Percentiles rank a stretch among this genome's conserved stretches.
These are phyloP conservation scores for Numenius phaeopus DNA, from an alignment of 2,797 vertebrate species.

Conservation along the genomic window DNA sequence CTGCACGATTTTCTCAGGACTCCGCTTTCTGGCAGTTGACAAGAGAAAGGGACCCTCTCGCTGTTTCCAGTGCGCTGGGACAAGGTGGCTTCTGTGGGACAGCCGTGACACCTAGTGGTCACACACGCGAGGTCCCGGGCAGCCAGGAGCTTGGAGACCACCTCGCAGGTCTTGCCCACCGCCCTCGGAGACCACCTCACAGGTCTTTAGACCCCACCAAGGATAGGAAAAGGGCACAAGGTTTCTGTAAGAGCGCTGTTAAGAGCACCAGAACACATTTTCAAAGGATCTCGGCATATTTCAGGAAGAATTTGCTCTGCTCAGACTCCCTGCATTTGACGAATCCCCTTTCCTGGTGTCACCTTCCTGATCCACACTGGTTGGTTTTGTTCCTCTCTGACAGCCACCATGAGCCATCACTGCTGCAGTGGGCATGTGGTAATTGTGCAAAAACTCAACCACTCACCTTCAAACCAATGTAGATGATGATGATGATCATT, in stretches of 20 bases:
- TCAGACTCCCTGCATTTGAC: neutral
- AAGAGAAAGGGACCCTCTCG: accelerated
- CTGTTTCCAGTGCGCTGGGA: neutral
- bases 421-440: accelerated
- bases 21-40: accelerated
- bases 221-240: accelerated
- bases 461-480: neutral
- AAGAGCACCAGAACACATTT: neutral
- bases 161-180: accelerated
- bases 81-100: neutral
- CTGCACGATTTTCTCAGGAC: accelerated
- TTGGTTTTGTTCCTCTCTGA: neutral
- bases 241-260: accelerated
- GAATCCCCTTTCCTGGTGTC: accelerated
- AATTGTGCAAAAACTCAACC: neutral
- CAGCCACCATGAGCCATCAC: accelerated
- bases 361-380: neutral
- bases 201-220: accelerated
- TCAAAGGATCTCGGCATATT: accelerated
- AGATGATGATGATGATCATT: accelerated
- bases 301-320: neutral
- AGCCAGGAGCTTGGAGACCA: accelerated
- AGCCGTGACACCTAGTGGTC: conserved; percentile 76
- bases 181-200: accelerated
- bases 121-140: neutral